A percentile compares a stretch with the other conserved stretches of the same genome.
These are phyloP conservation scores for Pristionchus exspectatus DNA, from an alignment of 2,888 invertebrate species.

Conservation along the genomic window DNA sequence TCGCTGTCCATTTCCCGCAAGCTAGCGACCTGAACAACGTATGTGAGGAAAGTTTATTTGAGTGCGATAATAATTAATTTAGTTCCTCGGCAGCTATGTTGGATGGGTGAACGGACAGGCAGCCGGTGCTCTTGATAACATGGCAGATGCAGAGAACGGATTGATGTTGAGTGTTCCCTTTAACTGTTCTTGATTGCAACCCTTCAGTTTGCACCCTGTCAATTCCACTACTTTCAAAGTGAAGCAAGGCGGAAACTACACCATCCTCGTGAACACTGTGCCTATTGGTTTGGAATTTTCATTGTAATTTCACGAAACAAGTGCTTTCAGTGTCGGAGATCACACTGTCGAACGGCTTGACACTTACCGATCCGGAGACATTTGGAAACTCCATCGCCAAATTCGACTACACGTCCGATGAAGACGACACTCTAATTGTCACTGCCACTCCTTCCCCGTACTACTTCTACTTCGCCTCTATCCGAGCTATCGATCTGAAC, in stretches of 20 bases:
- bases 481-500: constrained; percentile 2
- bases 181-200: too few relatives aligned
- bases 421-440: neutral
- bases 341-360: too few relatives aligned
- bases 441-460: neutral
- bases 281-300: neutral
- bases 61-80: neutral
- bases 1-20: neutral
- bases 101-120: neutral
- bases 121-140: neutral
- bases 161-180: too few relatives aligned
- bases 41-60: neutral
- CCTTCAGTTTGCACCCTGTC: neutral
- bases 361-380: neutral
- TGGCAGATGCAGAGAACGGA: too few relatives aligned
- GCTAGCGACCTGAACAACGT: neutral
- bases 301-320: neutral
- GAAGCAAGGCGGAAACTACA: neutral
- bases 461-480: neutral
- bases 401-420: neutral
- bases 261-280: neutral
- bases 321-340: too few relatives aligned
- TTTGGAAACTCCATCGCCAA: neutral
- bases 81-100: constrained; percentile 5
- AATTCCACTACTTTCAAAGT: constrained; percentile 6